A percentile compares a stretch with the other conserved stretches of the same genome.
These are phyloP conservation scores for Brienomyrus brachyistius DNA, from an alignment of 2,113 vertebrate genomes.

Conservation along the genomic window DNA sequence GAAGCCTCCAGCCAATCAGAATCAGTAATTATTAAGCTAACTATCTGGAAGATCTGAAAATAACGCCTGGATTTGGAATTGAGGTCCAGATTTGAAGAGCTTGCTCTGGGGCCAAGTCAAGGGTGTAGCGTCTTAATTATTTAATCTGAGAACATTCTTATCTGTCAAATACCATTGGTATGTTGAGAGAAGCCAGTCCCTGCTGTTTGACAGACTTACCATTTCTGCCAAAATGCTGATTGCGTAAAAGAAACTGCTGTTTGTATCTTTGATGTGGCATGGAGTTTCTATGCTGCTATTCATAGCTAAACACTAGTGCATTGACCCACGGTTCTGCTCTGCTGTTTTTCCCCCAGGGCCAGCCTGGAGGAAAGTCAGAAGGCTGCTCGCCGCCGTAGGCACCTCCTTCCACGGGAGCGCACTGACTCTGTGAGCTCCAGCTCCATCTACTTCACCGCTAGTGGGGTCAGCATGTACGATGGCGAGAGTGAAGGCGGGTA, in stretches of 20 bases:
- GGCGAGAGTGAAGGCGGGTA: conserved; percentile 86
- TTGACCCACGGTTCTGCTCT: background rate
- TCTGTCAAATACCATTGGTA: background rate
- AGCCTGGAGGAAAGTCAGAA: conserved; percentile 78
- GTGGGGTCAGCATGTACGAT: conserved; percentile 61
- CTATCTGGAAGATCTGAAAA: background rate
- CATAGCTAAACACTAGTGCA: background rate
- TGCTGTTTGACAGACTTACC: background rate
- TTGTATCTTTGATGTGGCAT: background rate
- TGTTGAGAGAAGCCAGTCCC: background rate
- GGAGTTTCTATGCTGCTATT: background rate
- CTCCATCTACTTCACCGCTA: conserved; percentile 86
- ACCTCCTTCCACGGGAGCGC: conserved; percentile 65
- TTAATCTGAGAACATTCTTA: background rate
- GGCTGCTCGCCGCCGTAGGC: conserved; percentile 59
- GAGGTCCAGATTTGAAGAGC: background rate
- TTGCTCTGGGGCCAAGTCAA: background rate
- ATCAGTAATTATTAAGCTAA: background rate
- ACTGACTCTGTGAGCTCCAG: conserved; percentile 80
- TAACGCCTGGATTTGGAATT: background rate
- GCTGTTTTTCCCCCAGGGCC: conserved; percentile 51
- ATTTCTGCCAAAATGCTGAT: background rate
- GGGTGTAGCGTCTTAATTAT: background rate
- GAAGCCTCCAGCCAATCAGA: background rate
- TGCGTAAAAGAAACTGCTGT: background rate